Conservation (phyloP, 2,113 vertebrate genomes). For the Brevimyrus niger region DNA sequence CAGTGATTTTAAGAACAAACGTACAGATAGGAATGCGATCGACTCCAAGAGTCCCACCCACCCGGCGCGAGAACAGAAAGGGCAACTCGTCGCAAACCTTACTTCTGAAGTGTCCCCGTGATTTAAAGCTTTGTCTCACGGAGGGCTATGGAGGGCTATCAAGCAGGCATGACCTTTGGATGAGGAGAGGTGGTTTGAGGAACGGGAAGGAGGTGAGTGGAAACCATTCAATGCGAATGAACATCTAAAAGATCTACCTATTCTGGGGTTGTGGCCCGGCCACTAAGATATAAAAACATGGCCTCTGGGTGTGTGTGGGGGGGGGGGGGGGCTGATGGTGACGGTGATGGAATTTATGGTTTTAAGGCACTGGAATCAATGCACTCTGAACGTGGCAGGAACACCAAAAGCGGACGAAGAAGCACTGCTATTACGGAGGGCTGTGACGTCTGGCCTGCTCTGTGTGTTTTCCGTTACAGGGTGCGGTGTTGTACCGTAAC, state of each 20-base stretch:
- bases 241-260: neutral
- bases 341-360: neutral
- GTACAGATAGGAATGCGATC: neutral
- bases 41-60: neutral
- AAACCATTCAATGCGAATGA: neutral
- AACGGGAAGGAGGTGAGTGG: neutral
- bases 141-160: neutral
- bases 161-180: neutral
- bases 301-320: neutral
- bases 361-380: constrained; percentile 12
- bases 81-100: neutral
- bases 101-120: neutral
- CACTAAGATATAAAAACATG: neutral
- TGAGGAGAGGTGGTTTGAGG: neutral
- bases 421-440: neutral
- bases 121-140: neutral
- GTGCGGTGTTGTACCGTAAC: neutral
- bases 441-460: neutral
- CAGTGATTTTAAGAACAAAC: constrained; percentile 11
- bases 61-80: neutral
- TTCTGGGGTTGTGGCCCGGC: neutral
- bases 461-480: neutral
- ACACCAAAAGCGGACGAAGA: neutral
- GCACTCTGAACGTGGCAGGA: neutral
- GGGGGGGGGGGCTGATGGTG: neutral